Evolutionary conservation across 2,888 invertebrate species (phyloP), one percentile per base, ranked within the genome.

Genomic region (Chloroclysta siterata): DNA sequence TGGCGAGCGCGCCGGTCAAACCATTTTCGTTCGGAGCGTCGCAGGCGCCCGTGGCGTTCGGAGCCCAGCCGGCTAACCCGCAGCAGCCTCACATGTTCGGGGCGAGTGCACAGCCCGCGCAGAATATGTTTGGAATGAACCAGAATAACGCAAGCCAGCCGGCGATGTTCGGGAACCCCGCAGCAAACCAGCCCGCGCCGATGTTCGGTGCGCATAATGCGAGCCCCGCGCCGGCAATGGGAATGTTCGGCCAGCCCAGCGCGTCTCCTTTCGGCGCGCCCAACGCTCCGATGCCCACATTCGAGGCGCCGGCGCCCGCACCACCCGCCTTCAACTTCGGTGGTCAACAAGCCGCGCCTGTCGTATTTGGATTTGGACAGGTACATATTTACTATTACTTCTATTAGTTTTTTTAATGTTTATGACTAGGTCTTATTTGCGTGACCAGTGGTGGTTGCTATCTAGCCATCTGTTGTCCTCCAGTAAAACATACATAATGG

Each of bases 311-410:
- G 0, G 48, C 81, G 36, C 71, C 82, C 0, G 47, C 81, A 6
- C 62, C 76, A 8, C 66, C 81, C 0, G 72, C 84, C 0, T 90
- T 89, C 67, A 87, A 79, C 71, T 91, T 90, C 67, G 85, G 87
- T 14, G 69, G 80, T 13, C 60, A 76, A 6, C 84, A 79, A 53
- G 41, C 79, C 8, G 50, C 54, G 0, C 13, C 81, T 2, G 78
- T 74, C 14, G 76, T 88, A 22, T 89, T 90, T 64, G 88, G 87
- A 63, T 90, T 90, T 76, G 85, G 86, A 65, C 89, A 90, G 83
- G 90, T 89, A 79, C 10, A 11, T n/a, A n/a, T 8, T 11, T 11
- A 11, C 10, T 39, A 39, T 11, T 33, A 33, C 7, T 5, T 7
- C 33, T 6, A 33, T 33, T 33, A 7, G 22, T 6, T 33, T 33